A percentile compares a stretch with the other conserved stretches of the same genome.
These are phyloP conservation scores for Criorhina ranunculi DNA, from an alignment of 2,888 invertebrate species.

Conservation along the genomic window DNA sequence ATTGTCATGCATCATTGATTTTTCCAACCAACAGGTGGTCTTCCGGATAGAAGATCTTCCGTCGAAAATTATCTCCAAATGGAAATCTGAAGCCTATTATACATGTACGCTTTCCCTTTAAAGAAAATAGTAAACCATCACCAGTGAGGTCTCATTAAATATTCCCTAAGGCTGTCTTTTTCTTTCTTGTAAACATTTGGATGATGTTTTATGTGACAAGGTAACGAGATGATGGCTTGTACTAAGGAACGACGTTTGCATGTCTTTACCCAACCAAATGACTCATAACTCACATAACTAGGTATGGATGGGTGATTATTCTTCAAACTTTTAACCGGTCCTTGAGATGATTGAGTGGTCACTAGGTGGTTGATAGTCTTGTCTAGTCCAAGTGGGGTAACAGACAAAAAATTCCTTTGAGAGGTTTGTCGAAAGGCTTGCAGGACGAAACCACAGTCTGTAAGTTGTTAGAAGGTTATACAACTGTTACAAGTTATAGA, in stretches of 20 bases:
- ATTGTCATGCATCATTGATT: slow-evolving; percentile 25
- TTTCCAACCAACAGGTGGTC: slow-evolving; percentile 40
- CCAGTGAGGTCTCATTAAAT: slow-evolving; percentile 2
- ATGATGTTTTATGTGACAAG: slow-evolving; percentile 40
- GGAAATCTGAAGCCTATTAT: slow-evolving; percentile 43
- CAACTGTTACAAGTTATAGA: too few relatives aligned
- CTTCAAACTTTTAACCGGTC: slow-evolving; percentile 16
- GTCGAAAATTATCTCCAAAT: slow-evolving; percentile 43
- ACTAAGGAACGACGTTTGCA: slow-evolving; percentile 40
- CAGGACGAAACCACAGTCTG: neutral
- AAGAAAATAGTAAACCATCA: slow-evolving; percentile 4
- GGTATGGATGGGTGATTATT: slow-evolving; percentile 55
- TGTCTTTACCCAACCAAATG: slow-evolving; percentile 64
- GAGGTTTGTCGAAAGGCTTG: neutral
- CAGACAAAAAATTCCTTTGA: neutral
- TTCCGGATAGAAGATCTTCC: slow-evolving; percentile 37
- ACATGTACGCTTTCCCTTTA: slow-evolving; percentile 34
- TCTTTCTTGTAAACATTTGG: slow-evolving; percentile 1
- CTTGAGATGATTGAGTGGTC: slow-evolving; percentile 5
- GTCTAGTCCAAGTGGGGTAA: neutral
- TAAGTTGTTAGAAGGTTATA: neutral
- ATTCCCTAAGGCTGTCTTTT: slow-evolving; percentile 9
- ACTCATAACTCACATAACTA: slow-evolving; percentile 56
- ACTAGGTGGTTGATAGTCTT: neutral
- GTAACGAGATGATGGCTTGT: slow-evolving; percentile 55